These are phyloP conservation scores for Pogona vitticeps DNA, from an alignment of 2,113 vertebrate species.

Conservation along the genomic window DNA sequence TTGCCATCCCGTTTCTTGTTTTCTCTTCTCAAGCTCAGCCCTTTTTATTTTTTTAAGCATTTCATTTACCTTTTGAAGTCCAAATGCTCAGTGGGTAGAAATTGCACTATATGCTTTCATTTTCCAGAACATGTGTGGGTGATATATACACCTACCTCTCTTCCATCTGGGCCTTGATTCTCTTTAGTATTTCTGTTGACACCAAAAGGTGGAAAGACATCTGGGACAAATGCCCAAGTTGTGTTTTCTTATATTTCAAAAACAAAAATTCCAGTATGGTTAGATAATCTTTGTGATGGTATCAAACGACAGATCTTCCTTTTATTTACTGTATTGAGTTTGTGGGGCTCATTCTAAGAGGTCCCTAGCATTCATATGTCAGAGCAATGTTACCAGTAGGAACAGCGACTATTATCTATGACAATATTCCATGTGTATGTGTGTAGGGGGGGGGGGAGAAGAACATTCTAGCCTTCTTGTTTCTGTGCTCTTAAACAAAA, in stretches of 20 bases:
- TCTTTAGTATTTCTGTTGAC: neutral
- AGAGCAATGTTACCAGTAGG: neutral
- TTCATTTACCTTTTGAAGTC: neutral
- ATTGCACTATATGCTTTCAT: neutral
- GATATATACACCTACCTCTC: neutral
- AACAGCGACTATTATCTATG: too few relatives aligned
- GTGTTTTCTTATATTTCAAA: neutral
- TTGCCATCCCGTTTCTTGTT: neutral
- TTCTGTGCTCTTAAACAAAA: neutral
- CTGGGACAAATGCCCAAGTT: neutral
- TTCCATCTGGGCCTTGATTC: neutral
- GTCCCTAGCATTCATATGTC: neutral
- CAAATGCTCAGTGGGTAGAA: neutral
- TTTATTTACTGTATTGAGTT: too few relatives aligned
- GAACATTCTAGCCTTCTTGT: neutral
- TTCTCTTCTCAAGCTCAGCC: neutral
- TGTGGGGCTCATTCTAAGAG: too few relatives aligned
- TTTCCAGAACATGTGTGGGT: neutral
- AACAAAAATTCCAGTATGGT: neutral
- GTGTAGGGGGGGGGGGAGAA: neutral
- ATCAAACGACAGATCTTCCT: neutral
- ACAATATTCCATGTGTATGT: neutral
- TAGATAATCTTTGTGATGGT: neutral
- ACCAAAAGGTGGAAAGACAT: neutral
- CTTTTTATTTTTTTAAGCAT: neutral